Conservation (phyloP, 2,113 vertebrate species). For the Gobius niger region DNA sequence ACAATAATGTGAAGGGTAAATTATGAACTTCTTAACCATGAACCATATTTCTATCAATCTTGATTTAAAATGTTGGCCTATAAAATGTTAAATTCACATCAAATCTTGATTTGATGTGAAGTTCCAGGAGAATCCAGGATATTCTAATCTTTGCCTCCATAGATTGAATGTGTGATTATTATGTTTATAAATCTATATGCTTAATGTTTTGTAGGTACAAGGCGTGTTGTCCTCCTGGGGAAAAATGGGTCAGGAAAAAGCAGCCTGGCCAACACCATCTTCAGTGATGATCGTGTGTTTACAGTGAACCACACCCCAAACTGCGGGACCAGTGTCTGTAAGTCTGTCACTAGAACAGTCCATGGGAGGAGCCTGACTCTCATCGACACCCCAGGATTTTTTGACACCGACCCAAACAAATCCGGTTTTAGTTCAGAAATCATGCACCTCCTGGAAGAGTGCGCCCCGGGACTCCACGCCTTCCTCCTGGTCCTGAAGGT, state of each 20-base stretch:
- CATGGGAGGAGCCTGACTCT: not conserved
- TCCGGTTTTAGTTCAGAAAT: not conserved
- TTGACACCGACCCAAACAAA: not conserved
- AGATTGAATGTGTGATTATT: no score
- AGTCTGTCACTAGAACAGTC: not conserved
- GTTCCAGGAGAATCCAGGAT: no score
- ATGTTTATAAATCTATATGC: no score
- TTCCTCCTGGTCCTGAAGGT: not conserved
- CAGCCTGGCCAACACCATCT: not conserved
- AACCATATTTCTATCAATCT: no score
- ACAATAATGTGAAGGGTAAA: no score
- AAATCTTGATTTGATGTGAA: no score
- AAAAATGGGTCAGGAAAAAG: slow-evolving; percentile 6
- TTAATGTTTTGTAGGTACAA: not conserved
- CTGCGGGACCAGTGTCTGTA: not conserved
- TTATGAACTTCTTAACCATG: no score
- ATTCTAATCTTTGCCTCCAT: no score
- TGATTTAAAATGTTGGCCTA: no score
- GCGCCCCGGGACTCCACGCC: not conserved
- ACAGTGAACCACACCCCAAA: not conserved
- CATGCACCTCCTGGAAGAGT: not conserved
- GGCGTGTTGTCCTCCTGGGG: not conserved
- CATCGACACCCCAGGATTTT: not conserved
- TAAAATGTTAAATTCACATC: no score
- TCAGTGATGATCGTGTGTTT: not conserved